Conservation (phyloP, 2,797 vertebrate genomes). For the Aplochiton taeniatus region DNA sequence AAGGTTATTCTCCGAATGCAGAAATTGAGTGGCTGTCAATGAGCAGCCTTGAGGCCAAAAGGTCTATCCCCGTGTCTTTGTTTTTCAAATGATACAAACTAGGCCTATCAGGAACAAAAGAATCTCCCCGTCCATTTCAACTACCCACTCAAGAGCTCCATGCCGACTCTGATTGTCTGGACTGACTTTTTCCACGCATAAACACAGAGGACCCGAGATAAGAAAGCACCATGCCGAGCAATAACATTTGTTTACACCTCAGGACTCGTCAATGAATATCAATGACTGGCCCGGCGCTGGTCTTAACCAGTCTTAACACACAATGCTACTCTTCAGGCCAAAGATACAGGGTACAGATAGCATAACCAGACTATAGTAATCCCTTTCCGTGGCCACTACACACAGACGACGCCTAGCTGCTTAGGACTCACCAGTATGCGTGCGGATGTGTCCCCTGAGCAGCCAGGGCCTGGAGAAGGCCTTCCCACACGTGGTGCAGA, state of each 20-base stretch:
- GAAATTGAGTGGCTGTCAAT: conserved; percentile 13
- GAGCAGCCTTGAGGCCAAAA: conserved; percentile 17
- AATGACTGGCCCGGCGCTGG: conserved; percentile 35
- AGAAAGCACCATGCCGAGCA: conserved; percentile 34
- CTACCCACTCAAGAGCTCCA: conserved; percentile 12
- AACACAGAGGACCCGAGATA: conserved; percentile 34
- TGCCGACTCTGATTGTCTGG: conserved; percentile 18
- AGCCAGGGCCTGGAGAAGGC: conserved; percentile 97
- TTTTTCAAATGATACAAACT: conserved; percentile 37
- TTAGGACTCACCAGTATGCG: conserved; percentile 87
- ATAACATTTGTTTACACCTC: conserved; percentile 50
- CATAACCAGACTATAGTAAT: too few species aligned
- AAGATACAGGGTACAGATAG: not conserved
- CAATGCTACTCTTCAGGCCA: conserved; percentile 26
- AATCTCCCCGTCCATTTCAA: not conserved
- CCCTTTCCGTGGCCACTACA: too few species aligned
- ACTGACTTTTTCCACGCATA: conserved; percentile 35
- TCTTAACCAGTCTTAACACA: conserved; percentile 18
- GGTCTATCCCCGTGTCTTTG: conserved; percentile 27
- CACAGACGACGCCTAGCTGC: too few species aligned
- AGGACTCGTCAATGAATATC: conserved; percentile 52
- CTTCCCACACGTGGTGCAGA: conserved; percentile 94
- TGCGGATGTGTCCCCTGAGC: conserved; percentile 94
- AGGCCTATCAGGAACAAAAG: conserved; percentile 29
- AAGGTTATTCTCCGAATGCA: conserved; percentile 22